Percentiles rank a stretch among this genome's conserved stretches.
Evolutionary conservation across 2,113 vertebrate genomes (phyloP).

Genomic region (Eptesicus fuscus): DNA sequence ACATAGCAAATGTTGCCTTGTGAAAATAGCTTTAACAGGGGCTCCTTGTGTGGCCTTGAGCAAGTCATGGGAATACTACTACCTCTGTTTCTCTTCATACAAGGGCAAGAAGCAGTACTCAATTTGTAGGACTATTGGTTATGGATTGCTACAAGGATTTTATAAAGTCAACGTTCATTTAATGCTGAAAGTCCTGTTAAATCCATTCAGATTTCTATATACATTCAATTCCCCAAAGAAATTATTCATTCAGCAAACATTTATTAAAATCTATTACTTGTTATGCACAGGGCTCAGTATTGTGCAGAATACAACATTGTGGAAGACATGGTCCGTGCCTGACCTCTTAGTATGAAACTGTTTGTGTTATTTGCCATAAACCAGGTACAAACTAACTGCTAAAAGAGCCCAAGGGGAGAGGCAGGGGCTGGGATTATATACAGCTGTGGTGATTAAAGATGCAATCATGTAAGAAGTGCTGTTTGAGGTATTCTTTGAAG

Average conservation of each 20-base stretch:
- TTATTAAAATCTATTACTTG: conserved; percentile 32
- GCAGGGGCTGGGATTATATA: background rate
- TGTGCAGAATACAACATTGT: background rate
- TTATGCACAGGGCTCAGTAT: background rate
- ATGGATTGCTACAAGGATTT: conserved; percentile 33
- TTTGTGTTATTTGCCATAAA: background rate
- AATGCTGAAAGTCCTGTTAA: conserved; percentile 33
- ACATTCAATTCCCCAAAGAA: background rate
- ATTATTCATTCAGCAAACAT: conserved; percentile 51
- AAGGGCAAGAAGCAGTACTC: background rate
- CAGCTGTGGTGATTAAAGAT: background rate
- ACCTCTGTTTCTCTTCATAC: conserved; percentile 43
- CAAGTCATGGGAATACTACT: background rate
- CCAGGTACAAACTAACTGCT: background rate
- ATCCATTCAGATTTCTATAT: conserved; percentile 12
- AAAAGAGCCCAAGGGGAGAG: background rate
- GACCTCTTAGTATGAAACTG: background rate
- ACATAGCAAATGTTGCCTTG: conserved; percentile 7
- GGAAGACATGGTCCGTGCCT: background rate
- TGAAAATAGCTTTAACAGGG: conserved; percentile 16
- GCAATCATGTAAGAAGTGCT: background rate
- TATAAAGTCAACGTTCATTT: conserved; percentile 41
- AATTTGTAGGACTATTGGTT: conserved; percentile 26
- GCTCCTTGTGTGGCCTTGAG: conserved; percentile 22
- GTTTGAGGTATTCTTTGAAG: conserved; percentile 29